Base-by-base conservation (phyloP, 2,113 vertebrate genomes). In the Ailuropoda melanoleuca region DNA sequence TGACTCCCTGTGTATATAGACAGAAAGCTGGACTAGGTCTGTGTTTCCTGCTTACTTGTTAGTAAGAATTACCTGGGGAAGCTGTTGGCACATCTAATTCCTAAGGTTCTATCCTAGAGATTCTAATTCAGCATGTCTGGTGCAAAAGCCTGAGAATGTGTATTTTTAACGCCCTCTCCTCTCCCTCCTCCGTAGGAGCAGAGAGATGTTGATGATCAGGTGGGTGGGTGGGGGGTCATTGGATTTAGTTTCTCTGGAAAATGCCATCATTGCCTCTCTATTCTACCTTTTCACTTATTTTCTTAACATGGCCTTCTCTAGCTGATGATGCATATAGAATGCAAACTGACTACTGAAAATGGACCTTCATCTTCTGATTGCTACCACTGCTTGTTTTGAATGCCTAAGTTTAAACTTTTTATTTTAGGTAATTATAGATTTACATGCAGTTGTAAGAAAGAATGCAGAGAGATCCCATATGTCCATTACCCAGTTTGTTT, bases 261-360 rank as follows among this genome's bases (percentile, higher is more conserved):
- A 50, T 56, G 50, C 50, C 48, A 46, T 88, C 17, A 88, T 10
- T 77, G n/a, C 37, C 1, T 96, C 60, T 60, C 55, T 93, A 6
- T 70, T 81, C 34, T 12, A 55, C 17, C 81, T 90, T 95, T 93
- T 95, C n/a, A 75, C 21, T 68, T 97, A 23, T 60, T 94, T 95
- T 90, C 64, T 85, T 86, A 84, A 64, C 70, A 19, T 18, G 24
- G 48, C 26, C 48, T 81, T 97, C 85, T 90, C 26, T 96, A 94
- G 26, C n/a, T 48, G 24, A 56, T 12, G 37, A 4, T 43, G 43
- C n/a, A 6, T 64, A 64, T 64, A 80, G 85, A 80, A 72, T 50
- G 21, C 31, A 70, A n/a, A 88, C 58, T 77, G 31, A 96, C 34
- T 18, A 62, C 77, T 62, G 17, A 88, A 84, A 92, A 58, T 50